Percentiles rank a stretch among this genome's conserved stretches.
phyloP scores from a whole-genome alignment of 1,140 invertebrate genomes.

The Amphibalanus amphitrite region DNA sequence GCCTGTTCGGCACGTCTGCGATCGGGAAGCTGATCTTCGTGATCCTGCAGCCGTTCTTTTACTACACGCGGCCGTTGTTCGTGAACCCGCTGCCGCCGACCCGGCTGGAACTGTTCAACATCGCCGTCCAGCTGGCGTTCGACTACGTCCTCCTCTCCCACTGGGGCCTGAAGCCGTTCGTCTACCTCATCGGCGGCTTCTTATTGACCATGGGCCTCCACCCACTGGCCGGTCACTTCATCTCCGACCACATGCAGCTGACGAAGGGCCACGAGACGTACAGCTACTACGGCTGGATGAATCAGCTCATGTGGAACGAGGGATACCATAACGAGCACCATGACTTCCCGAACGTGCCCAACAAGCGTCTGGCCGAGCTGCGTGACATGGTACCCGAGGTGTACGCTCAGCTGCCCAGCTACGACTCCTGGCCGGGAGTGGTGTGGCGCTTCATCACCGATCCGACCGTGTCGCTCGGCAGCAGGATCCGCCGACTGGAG shows the following conservation, averaged over 20 bases:
- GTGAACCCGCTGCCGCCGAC: conserved; percentile 73
- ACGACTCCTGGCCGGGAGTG: conserved; percentile 79
- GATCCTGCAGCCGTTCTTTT: conserved; percentile 86
- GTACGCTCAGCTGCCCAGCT: conserved; percentile 83
- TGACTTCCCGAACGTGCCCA: conserved; percentile 91
- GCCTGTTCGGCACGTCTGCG: conserved; percentile 84
- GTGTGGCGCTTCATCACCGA: conserved; percentile 91
- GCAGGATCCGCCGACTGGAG: background rate
- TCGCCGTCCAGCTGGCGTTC: conserved; percentile 69
- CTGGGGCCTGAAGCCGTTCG: conserved; percentile 59
- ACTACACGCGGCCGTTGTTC: conserved; percentile 75
- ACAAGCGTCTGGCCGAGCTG: conserved; percentile 59
- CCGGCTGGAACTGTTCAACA: conserved; percentile 64
- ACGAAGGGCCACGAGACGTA: conserved; percentile 93
- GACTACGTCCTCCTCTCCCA: conserved; percentile 56
- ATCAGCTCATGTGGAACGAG: conserved; percentile 95
- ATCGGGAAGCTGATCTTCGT: conserved; percentile 87
- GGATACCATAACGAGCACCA: conserved; percentile 90
- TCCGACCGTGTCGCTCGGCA: conserved; percentile 30
- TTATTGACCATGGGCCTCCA: conserved; percentile 90
- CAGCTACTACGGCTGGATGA: conserved; percentile 94
- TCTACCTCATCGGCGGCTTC: conserved; percentile 70
- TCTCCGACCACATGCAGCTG: conserved; percentile 99
- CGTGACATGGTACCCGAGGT: conserved; percentile 86
- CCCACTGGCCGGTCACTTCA: conserved; percentile 94